Base-by-base conservation (phyloP, 2,113 vertebrate species). In the Gymnobelideus leadbeateri region DNA sequence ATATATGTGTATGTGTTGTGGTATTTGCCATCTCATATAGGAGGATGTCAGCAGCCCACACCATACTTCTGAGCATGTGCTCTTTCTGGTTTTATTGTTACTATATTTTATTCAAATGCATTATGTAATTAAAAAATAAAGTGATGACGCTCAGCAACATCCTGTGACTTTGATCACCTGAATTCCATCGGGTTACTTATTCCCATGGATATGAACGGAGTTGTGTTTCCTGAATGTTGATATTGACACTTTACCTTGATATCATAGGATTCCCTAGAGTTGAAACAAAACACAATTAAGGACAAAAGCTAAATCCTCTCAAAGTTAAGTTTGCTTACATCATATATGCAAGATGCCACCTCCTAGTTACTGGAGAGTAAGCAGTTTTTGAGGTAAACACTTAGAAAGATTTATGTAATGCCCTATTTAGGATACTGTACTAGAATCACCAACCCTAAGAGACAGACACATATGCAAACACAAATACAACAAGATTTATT, bases 81-180 rank as follows among this genome's bases (percentile, higher is more conserved):
- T 95, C 12, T 94, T 92, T 14, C 26, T 96, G n/a, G 2, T 57
- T 97, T 96, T 96, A 91, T 6, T 96, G 68, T 61, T 97, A 94
- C 0, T 93, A 31, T 94, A 50, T 51, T 43, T 77, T n/a, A 94
- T 5, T 93, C 23, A 96, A 93, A 2, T 92, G 19, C 54, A 47
- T 94, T 46, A 90, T 91, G 51, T 96, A 77, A 93, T 92, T 96
- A 95, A 24, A 77, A 77, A 92, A 51, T 92, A 91, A 96, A 92
- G 93, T 97, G 43, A 91, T 92, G 90, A 91, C 92, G n/a, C 8
- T 96, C 93, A 31, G 26, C 68, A 77, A n/a, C 37, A 77, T 77
- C 68, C 37, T 43, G 3, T 43, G 68, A 77, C 37, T 37, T 37
- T 91, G 43, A 92, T 94, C 23, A 91, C 91, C 49, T 92, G 89